Percentiles rank a stretch among this genome's conserved stretches.
These are phyloP conservation scores for Drosophila bocki DNA, from an alignment of 1,140 invertebrate genomes.

Conservation along the genomic window DNA sequence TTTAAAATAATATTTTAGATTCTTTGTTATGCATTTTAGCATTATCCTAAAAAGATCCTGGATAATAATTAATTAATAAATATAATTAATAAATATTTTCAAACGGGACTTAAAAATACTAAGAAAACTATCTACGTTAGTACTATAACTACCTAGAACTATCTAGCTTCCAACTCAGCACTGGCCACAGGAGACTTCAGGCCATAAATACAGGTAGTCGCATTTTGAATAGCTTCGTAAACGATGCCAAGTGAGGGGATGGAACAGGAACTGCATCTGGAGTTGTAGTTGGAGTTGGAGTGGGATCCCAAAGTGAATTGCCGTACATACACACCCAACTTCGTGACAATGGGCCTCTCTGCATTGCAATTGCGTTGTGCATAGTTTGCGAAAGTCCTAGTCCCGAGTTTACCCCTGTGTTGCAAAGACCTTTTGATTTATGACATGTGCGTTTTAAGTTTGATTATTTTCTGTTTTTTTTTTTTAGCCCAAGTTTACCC, in stretches of 20 bases:
- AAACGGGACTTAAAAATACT: accelerated
- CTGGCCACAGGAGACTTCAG: slow-evolving; percentile 9
- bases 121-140: neutral
- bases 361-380: slow-evolving; percentile 48
- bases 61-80: neutral
- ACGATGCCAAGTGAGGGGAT: slow-evolving; percentile 64
- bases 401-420: slow-evolving; percentile 8
- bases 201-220: slow-evolving; percentile 80
- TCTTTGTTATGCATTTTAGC: neutral
- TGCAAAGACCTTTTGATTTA: slow-evolving; percentile 75
- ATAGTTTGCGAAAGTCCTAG: slow-evolving; percentile 44
- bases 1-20: neutral
- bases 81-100: neutral
- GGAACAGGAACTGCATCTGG: slow-evolving; percentile 12
- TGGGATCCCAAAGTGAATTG: slow-evolving; percentile 70
- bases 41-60: too few species aligned
- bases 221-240: slow-evolving; percentile 72
- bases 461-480: slow-evolving; percentile 68
- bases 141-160: neutral
- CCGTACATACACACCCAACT: slow-evolving; percentile 51
- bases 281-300: neutral
- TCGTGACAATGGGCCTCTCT: slow-evolving; percentile 64
- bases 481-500: slow-evolving; percentile 19
- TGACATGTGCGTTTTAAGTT: slow-evolving; percentile 79
- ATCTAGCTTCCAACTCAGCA: slow-evolving; percentile 9